Conservation (phyloP, 64 coral and sea anemone genomes). For the Anthopleura sola region DNA sequence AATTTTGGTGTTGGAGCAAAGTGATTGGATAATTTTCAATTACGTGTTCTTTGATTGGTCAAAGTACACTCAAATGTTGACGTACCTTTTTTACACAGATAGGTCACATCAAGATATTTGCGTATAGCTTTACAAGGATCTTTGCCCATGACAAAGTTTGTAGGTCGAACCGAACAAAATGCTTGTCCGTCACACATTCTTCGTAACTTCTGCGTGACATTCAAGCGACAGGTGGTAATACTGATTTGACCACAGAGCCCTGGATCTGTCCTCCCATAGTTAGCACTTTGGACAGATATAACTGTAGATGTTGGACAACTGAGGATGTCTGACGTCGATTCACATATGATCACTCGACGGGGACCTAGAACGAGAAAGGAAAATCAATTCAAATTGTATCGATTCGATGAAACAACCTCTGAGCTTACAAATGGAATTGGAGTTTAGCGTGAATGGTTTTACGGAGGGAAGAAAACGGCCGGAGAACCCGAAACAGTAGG, state of each 20-base stretch:
- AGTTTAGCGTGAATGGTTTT: no score
- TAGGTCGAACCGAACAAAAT: slow-evolving; percentile 30
- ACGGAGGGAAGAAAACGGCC: no score
- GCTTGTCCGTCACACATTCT: slow-evolving; percentile 5
- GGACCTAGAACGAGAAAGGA: slow-evolving; percentile 24
- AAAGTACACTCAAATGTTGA: no score
- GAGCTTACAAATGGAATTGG: no score
- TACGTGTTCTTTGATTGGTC: no score
- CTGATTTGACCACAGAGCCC: slow-evolving; percentile 1
- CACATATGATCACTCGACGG: slow-evolving; percentile 27
- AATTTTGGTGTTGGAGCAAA: no score
- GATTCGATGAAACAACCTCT: no score
- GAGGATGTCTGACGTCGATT: slow-evolving; percentile 32
- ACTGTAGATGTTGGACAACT: slow-evolving; percentile 51
- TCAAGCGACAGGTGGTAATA: slow-evolving; percentile 14
- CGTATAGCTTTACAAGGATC: slow-evolving; percentile 14
- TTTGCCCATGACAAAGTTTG: slow-evolving; percentile 6
- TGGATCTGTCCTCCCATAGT: slow-evolving; percentile 25
- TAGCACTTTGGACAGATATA: slow-evolving; percentile 16
- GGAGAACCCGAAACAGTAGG: no score
- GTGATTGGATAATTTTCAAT: no score
- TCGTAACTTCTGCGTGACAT: slow-evolving; percentile 37
- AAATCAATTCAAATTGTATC: background rate
- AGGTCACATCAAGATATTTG: slow-evolving; percentile 50
- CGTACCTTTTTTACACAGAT: slow-evolving; percentile 21